Evolutionary conservation across 2,113 vertebrate species (phyloP).

Genomic region (Neofelis nebulosa): DNA sequence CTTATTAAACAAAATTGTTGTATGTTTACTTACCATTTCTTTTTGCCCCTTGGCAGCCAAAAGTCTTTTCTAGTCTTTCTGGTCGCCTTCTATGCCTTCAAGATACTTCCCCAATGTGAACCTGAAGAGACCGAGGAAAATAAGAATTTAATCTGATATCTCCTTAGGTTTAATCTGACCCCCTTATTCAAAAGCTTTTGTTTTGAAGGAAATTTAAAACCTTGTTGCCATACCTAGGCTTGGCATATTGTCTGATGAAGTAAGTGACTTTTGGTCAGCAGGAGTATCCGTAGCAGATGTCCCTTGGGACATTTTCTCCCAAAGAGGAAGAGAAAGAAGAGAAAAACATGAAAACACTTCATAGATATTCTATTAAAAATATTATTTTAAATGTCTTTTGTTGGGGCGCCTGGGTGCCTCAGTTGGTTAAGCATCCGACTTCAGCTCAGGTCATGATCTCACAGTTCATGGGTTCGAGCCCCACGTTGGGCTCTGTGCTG

Average conservation of each 20-base stretch:
- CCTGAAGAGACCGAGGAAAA: not conserved
- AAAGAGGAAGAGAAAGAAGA: not conserved
- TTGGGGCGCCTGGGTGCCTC: not conserved
- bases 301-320: not conserved
- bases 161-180: not conserved
- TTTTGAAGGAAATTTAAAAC: slow-evolving; percentile 22
- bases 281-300: not conserved
- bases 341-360: not conserved
- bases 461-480: not conserved
- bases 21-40: not conserved
- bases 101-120: not conserved
- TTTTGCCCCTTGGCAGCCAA: not conserved
- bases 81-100: not conserved
- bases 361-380: not conserved
- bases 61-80: not conserved
- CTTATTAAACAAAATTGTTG: not conserved
- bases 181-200: not conserved
- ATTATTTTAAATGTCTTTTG: not conserved
- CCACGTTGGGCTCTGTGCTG: fast-evolving
- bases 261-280: not conserved
- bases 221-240: not conserved
- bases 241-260: not conserved
- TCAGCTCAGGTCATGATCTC: not conserved
- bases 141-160: not conserved
- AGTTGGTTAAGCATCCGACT: not conserved